These are phyloP conservation scores for Cryptophagus acutangulus DNA, from an alignment of 2,888 invertebrate species.

Conservation along the genomic window DNA sequence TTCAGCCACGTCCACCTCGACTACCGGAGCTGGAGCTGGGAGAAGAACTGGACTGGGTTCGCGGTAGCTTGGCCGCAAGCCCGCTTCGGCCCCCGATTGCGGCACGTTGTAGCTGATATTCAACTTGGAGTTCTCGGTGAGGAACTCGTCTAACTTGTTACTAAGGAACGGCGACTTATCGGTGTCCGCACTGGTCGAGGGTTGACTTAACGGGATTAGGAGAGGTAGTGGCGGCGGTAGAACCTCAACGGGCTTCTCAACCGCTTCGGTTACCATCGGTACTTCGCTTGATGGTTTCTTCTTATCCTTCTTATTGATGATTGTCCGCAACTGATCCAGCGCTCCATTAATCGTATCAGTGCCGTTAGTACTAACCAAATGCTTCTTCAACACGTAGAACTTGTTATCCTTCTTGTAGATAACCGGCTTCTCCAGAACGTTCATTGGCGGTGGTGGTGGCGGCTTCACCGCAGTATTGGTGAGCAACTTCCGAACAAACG, in stretches of 20 bases:
- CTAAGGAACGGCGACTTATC: constrained; percentile 48
- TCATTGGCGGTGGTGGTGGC: no score
- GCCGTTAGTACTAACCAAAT: no score
- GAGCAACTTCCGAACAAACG: no score
- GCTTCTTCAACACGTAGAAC: no score
- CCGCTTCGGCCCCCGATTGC: constrained; percentile 40
- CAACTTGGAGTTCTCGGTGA: constrained; percentile 48
- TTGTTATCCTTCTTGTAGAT: no score
- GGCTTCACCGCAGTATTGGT: no score
- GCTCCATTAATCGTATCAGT: background rate
- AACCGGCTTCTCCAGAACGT: no score
- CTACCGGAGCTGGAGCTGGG: constrained; percentile 16
- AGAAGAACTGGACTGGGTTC: constrained; percentile 17
- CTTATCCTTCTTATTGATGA: constrained; percentile 1
- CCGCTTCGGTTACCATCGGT: background rate
- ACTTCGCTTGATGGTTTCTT: background rate
- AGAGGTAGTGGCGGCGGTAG: no score
- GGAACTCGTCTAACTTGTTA: constrained; percentile 50
- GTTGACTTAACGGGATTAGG: no score
- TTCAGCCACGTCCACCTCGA: constrained; percentile 11
- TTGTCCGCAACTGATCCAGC: background rate
- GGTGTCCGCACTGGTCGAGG: no score
- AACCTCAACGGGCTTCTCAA: background rate
- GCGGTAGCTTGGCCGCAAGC: constrained; percentile 23
- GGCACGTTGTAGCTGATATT: constrained; percentile 47